Evolutionary conservation across 2,888 invertebrate genomes (phyloP).

Genomic region (Auanema sp.): DNA sequence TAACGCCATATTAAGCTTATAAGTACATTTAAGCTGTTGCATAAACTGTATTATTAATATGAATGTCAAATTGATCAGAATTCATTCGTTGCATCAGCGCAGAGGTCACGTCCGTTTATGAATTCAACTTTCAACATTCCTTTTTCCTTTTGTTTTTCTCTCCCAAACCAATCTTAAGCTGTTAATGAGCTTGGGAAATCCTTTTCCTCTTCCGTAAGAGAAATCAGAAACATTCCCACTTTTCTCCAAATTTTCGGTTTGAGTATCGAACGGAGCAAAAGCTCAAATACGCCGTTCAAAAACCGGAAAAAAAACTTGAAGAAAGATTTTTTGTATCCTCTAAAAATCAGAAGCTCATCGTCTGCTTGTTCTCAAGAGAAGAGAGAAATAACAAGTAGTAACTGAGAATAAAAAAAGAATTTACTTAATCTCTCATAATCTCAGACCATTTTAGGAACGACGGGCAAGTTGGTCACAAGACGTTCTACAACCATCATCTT

Average conservation of each 20-base stretch:
- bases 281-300: not conserved
- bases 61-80: not conserved
- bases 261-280: too few relatives aligned
- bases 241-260: too few relatives aligned
- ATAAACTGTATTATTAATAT: constrained; percentile 2
- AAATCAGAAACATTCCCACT: too few relatives aligned
- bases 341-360: not conserved
- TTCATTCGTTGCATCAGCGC: too few relatives aligned
- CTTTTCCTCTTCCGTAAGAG: too few relatives aligned
- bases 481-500: not conserved
- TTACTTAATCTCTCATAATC: too few relatives aligned
- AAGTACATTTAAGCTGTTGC: not conserved
- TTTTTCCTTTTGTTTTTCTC: too few relatives aligned
- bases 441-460: constrained; percentile 31
- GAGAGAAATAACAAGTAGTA: not conserved
- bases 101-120: too few relatives aligned
- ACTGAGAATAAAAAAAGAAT: constrained; percentile 3
- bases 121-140: too few relatives aligned
- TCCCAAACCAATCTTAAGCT: too few relatives aligned
- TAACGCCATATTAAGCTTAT: not conserved
- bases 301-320: not conserved
- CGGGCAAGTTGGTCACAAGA: constrained; percentile 35
- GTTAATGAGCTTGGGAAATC: too few relatives aligned
- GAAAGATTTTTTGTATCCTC: not conserved
- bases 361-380: not conserved